These are phyloP conservation scores for Orthosia gothica DNA, from an alignment of 2,888 invertebrate species.

Conservation along the genomic window DNA sequence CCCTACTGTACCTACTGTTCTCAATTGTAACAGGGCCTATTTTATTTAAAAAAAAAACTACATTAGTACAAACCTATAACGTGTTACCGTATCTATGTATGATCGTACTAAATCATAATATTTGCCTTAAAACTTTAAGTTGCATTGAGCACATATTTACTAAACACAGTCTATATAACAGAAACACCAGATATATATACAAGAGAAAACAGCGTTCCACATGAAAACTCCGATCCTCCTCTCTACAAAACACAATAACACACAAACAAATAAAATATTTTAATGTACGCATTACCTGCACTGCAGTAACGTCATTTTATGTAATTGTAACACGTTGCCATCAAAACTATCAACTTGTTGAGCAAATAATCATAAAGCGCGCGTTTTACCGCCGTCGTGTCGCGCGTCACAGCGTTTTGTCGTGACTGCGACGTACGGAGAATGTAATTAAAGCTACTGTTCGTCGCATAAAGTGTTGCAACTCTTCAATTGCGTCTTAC, in stretches of 20 bases:
- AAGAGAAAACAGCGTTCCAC: neutral
- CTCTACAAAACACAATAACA: neutral
- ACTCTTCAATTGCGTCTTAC: constrained; percentile 76
- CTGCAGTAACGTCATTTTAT: constrained; percentile 61
- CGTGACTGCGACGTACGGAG: constrained; percentile 66
- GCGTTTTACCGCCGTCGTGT: constrained; percentile 61
- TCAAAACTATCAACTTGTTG: constrained; percentile 80
- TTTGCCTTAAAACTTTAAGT: neutral
- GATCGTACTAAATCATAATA: no score
- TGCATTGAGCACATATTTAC: no score
- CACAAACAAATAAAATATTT: constrained; percentile 43
- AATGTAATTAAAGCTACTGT: constrained; percentile 70
- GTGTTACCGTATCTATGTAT: no score
- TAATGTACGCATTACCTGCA: constrained; percentile 58
- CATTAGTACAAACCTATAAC: no score
- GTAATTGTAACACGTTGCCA: constrained; percentile 64
- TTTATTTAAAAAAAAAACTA: no score
- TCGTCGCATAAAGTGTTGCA: constrained; percentile 76
- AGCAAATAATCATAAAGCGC: constrained; percentile 84
- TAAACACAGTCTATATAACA: no score
- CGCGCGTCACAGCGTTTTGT: constrained; percentile 66
- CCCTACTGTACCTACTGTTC: no score
- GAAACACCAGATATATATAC: neutral
- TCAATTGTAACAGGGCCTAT: no score
- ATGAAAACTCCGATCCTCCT: neutral